Conservation (phyloP, 1,140 invertebrate genomes). For the Procambarus virginalis region DNA sequence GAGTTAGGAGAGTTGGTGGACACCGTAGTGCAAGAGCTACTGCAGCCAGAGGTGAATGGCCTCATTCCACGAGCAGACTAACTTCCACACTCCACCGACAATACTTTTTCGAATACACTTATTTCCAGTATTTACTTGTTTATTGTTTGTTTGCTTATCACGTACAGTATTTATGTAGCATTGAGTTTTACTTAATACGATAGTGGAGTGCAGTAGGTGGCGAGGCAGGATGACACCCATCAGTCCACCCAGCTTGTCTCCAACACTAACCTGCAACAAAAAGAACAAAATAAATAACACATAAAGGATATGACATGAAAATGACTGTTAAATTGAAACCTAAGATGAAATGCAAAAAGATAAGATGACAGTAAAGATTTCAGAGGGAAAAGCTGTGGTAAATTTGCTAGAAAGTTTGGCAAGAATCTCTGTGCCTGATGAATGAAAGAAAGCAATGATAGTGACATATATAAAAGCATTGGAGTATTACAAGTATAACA, state of each 20-base stretch:
- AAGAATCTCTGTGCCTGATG: too few relatives aligned
- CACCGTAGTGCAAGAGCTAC: conserved; percentile 85
- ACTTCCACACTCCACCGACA: not conserved
- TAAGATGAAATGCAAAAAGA: too few relatives aligned
- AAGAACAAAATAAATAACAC: not conserved
- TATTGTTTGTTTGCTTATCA: not conserved
- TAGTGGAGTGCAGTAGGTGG: conserved; percentile 48
- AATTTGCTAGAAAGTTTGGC: too few relatives aligned
- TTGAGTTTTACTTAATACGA: not conserved
- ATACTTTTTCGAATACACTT: too few relatives aligned
- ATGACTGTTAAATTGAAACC: too few relatives aligned
- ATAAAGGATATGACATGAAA: too few relatives aligned
- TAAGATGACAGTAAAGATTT: too few relatives aligned
- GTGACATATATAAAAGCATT: too few relatives aligned
- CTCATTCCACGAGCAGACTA: conserved; percentile 76
- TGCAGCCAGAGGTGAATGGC: conserved; percentile 85
- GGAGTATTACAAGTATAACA: too few relatives aligned
- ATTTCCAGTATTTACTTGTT: not conserved
- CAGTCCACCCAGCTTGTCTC: conserved; percentile 60
- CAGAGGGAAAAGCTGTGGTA: too few relatives aligned
- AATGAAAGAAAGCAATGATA: too few relatives aligned
- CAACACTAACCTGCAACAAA: conserved; percentile 60
- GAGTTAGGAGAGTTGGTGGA: conserved; percentile 85
- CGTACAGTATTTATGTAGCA: not conserved
- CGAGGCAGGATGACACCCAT: conserved; percentile 55